Evolutionary conservation across 2,113 vertebrate species (phyloP).

Genomic region (Pteruthius melanotis): DNA sequence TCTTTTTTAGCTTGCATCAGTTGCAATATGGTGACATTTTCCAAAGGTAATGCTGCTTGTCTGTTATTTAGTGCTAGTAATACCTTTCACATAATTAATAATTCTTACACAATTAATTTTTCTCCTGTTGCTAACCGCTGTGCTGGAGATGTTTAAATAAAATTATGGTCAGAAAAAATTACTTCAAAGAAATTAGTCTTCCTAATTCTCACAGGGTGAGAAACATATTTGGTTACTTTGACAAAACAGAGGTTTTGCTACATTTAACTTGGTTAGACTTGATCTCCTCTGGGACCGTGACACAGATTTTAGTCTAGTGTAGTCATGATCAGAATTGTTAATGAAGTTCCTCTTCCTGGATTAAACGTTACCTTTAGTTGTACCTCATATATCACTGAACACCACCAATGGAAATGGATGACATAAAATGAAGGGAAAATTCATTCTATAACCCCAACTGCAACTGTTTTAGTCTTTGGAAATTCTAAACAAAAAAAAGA

Average conservation of each 20-base stretch:
- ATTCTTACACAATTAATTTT: not conserved
- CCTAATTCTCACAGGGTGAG: not conserved
- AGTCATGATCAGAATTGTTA: not conserved
- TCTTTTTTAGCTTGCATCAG: not conserved
- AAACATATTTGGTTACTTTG: not conserved
- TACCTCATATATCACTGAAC: not conserved
- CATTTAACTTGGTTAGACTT: not conserved
- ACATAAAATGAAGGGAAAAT: not conserved
- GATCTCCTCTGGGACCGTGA: not conserved
- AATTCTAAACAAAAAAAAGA: not conserved
- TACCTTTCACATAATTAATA: not conserved
- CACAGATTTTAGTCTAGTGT: not conserved
- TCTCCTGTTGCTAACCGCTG: not conserved
- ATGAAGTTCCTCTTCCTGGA: not conserved
- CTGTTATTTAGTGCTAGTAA: not conserved
- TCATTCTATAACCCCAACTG: not conserved
- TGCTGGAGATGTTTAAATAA: not conserved
- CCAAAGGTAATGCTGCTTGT: not conserved
- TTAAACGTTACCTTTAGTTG: not conserved
- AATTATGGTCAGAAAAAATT: not conserved
- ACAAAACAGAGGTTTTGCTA: slow-evolving; percentile 2
- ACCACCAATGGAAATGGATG: not conserved
- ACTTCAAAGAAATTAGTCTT: not conserved
- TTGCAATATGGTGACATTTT: not conserved
- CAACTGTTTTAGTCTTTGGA: not conserved